phyloP scores from a whole-genome alignment of 1,140 invertebrate species.

The Trissolcus basalis region DNA sequence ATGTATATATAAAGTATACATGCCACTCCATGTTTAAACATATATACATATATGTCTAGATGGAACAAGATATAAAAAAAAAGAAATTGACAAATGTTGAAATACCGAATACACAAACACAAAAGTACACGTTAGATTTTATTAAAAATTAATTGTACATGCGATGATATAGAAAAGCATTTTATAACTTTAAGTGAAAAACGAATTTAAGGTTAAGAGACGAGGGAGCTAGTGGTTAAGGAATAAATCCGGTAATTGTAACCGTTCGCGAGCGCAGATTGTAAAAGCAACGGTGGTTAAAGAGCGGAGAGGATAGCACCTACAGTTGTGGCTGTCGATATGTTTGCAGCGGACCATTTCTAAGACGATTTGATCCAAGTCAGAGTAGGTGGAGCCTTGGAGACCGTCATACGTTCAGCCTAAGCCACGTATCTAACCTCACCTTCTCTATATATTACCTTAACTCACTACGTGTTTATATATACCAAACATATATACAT shows the following conservation, averaged over 20 bases:
- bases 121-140: neutral
- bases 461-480: conserved; percentile 76
- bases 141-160: neutral
- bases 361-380: conserved; percentile 77
- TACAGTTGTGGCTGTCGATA: conserved; percentile 76
- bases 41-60: too few species aligned
- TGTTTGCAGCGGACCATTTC: conserved; percentile 76
- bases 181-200: conserved; percentile 46
- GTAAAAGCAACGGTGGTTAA: conserved; percentile 61
- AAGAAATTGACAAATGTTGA: too few species aligned
- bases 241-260: conserved; percentile 45
- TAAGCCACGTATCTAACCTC: conserved; percentile 77
- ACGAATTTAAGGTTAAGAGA: conserved; percentile 58
- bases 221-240: conserved; percentile 52
- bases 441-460: conserved; percentile 77
- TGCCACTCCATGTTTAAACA: too few species aligned
- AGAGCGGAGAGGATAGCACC: conserved; percentile 68
- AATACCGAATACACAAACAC: too few species aligned
- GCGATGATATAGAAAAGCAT: too few species aligned
- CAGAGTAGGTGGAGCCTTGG: conserved; percentile 75
- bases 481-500: conserved; percentile 72
- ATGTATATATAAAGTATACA: too few species aligned
- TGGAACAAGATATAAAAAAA: too few species aligned
- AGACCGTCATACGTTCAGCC: conserved; percentile 74
- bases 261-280: conserved; percentile 45